Evolutionary conservation across 1,140 invertebrate genomes (phyloP).

Genomic region (Pygmarrhopalites habei): DNA sequence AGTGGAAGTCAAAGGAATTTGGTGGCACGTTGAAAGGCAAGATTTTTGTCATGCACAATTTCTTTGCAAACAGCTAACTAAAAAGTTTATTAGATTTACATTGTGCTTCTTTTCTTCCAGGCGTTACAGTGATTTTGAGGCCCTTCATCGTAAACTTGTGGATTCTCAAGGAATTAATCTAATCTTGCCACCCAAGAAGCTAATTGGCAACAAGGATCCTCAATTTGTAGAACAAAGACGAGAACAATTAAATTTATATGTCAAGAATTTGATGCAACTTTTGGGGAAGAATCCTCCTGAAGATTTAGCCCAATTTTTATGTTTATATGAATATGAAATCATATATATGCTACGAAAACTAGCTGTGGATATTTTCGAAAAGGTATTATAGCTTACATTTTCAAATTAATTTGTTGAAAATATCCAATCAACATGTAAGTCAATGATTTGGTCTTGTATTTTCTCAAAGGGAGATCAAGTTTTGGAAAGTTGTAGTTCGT

Average conservation of each 20-base stretch:
- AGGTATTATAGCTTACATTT: too few relatives aligned
- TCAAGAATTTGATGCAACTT: conserved; percentile 66
- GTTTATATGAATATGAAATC: conserved; percentile 75
- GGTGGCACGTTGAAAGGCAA: conserved; percentile 76
- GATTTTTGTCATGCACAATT: too few relatives aligned
- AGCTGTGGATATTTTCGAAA: conserved; percentile 60
- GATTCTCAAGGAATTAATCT: conserved; percentile 52
- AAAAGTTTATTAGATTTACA: too few relatives aligned
- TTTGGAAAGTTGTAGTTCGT: conserved; percentile 51
- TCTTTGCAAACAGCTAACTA: too few relatives aligned
- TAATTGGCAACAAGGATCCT: conserved; percentile 70
- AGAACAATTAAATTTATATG: conserved; percentile 67
- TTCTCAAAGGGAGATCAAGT: conserved; percentile 61
- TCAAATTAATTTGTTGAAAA: too few relatives aligned
- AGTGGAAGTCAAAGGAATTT: conserved; percentile 58
- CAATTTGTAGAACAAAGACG: conserved; percentile 77
- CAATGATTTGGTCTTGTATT: too few relatives aligned
- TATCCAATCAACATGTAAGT: too few relatives aligned
- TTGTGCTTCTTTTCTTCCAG: too few relatives aligned
- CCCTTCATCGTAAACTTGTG: conserved; percentile 74
- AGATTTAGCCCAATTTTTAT: conserved; percentile 66
- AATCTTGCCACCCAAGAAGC: conserved; percentile 83
- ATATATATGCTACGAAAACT: conserved; percentile 70
- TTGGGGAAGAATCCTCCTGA: conserved; percentile 57
- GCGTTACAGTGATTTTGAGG: conserved; percentile 81